phyloP scores from a whole-genome alignment of 1,140 invertebrate genomes.

The Drosophila funebris region DNA sequence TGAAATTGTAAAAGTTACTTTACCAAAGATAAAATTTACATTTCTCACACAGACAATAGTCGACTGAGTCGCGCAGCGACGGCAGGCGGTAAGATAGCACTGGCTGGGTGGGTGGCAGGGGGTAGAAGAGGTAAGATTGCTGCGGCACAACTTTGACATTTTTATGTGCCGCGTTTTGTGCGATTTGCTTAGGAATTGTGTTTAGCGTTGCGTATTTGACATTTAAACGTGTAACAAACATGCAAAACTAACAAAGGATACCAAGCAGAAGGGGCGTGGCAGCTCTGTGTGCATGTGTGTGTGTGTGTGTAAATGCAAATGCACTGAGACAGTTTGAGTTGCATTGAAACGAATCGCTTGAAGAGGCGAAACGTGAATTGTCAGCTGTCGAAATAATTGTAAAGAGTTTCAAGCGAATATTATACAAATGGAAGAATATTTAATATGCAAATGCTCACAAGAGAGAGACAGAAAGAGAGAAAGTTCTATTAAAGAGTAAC shows the following conservation, averaged over 20 bases:
- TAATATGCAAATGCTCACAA: neutral
- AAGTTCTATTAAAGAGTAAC: too few relatives aligned
- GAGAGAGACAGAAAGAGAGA: too few relatives aligned
- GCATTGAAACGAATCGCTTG: slow-evolving; percentile 52
- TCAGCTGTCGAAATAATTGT: slow-evolving; percentile 30
- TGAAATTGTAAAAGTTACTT: slow-evolving; percentile 80
- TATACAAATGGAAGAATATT: neutral
- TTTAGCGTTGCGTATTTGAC: slow-evolving; percentile 74
- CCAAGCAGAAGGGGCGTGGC: neutral
- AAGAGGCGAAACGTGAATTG: slow-evolving; percentile 32
- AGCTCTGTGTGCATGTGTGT: slow-evolving; percentile 6
- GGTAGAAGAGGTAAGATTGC: neutral
- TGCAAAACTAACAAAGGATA: slow-evolving; percentile 39
- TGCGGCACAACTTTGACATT: slow-evolving; percentile 72
- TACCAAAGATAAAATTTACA: slow-evolving; percentile 77
- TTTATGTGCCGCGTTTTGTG: slow-evolving; percentile 68
- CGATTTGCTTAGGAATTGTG: slow-evolving; percentile 80
- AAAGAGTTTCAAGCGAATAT: neutral
- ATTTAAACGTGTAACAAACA: slow-evolving; percentile 79
- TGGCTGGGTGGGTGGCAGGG: neutral
- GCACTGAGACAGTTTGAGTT: slow-evolving; percentile 53
- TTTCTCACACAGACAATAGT: slow-evolving; percentile 62
- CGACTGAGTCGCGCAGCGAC: neutral
- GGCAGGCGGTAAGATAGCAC: neutral
- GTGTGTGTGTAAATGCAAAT: slow-evolving; percentile 61